Base-by-base conservation (phyloP, 1,140 invertebrate genomes). In the Drepana arcuata region DNA sequence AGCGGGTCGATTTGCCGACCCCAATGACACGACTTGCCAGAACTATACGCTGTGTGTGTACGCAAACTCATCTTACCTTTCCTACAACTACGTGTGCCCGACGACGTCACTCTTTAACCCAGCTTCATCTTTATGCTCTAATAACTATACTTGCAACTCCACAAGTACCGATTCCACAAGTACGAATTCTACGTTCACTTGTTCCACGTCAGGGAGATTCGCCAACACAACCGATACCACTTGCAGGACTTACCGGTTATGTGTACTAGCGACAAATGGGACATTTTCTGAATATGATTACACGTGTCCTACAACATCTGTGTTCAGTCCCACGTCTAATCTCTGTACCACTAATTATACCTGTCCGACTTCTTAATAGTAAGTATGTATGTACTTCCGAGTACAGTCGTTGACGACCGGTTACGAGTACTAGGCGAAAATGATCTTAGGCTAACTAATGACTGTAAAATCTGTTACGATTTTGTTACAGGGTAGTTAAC, bases 61-160 rank as follows among this genome's bases (percentile, higher is more conserved):
- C 33, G 14, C 37, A 9, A 31, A 16, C 1, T 32, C 40, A 5
- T 15, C 28, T 2, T 68, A 45, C 32, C 2, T 54, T 0, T 11
- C 52, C 2, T 73, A 68, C 52, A 52, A 70, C 28, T 71, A 66
- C 31, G 29, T 41, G 1, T 77, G 72, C 14, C 69, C 72, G 0
- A 44, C 49, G 1, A 63, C 65, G 4, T 63, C 65, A 0, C 21
- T 77, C 1, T 77, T 73, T 33, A 66, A 62, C 16, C 65, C 67
- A 0, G 35, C 40, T 1, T 34, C 41, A 6, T 29, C 42, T 0
- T 29, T 24, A 6, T 72, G 68, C 37, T 60, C 57, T 7, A 39
- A 32, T 6, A 59, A 50, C 25, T 68, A 65, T 21, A 48, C 43
- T 1, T 68, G 65, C 29, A 54, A 47, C 14, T 38, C 39, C 0